These are phyloP conservation scores for Lacanobia oleracea DNA, from an alignment of 2,888 invertebrate genomes.

Conservation along the genomic window DNA sequence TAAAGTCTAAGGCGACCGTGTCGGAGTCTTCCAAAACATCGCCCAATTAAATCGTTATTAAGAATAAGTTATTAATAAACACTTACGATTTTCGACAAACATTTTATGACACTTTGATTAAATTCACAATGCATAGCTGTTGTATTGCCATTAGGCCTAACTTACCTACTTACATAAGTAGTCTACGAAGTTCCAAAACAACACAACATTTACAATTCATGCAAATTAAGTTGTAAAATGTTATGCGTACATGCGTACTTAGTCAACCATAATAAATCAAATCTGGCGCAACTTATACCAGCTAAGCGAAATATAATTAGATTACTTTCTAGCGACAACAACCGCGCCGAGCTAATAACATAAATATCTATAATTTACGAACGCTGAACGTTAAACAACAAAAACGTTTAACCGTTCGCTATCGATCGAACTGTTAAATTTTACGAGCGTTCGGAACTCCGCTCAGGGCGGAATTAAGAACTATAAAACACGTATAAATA, in stretches of 20 bases:
- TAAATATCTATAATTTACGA: slow-evolving; percentile 37
- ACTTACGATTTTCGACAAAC: background rate
- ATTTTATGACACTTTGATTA: slow-evolving; percentile 22
- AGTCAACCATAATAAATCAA: slow-evolving; percentile 33
- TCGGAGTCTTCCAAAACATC: background rate
- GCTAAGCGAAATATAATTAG: slow-evolving; percentile 22
- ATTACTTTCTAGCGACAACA: slow-evolving; percentile 25
- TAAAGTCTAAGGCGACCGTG: background rate
- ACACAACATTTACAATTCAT: slow-evolving; percentile 38
- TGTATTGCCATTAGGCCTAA: slow-evolving; percentile 31
- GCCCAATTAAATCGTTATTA: background rate
- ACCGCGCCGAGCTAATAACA: slow-evolving; percentile 11
- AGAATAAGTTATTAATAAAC: background rate
- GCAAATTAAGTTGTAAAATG: slow-evolving; percentile 41
- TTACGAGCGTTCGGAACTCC: slow-evolving; percentile 43
- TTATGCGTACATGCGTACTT: background rate
- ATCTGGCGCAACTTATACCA: slow-evolving; percentile 25
- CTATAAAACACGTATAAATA: slow-evolving; percentile 58
- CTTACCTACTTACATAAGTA: slow-evolving; percentile 24
- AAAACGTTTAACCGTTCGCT: slow-evolving; percentile 35
- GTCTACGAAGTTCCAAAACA: slow-evolving; percentile 33
- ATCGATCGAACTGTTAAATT: slow-evolving; percentile 56
- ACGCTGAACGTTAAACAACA: slow-evolving; percentile 20
- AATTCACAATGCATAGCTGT: slow-evolving; percentile 6
- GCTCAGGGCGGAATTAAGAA: slow-evolving; percentile 42